Conservation (phyloP, 2,113 vertebrate species). For the Amia ocellicauda region DNA sequence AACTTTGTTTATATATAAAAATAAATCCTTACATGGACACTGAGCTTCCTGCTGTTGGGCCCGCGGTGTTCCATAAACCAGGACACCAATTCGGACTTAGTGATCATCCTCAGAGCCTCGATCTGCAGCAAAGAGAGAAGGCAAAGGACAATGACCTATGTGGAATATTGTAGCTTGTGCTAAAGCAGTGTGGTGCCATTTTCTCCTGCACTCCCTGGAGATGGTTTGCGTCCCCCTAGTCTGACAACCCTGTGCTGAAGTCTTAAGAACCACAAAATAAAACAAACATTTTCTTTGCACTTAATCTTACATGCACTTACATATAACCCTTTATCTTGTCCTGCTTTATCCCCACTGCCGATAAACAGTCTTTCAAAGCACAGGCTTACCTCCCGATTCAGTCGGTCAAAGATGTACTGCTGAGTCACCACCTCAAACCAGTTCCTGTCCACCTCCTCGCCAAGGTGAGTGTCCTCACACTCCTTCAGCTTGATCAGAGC, state of each 20-base stretch:
- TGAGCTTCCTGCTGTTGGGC: slow-evolving; percentile 74
- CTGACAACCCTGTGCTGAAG: no score
- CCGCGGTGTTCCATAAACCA: slow-evolving; percentile 82
- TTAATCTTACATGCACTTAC: no score
- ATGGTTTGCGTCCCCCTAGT: no score
- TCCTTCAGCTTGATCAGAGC: slow-evolving; percentile 93
- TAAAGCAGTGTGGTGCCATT: no score
- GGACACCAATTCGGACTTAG: slow-evolving; percentile 73
- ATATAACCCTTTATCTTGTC: no score
- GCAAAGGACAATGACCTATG: not conserved
- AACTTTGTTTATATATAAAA: not conserved
- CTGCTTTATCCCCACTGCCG: no score
- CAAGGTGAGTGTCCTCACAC: slow-evolving; percentile 90
- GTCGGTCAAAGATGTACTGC: slow-evolving; percentile 88
- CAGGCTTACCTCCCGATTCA: slow-evolving; percentile 80
- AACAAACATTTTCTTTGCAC: no score
- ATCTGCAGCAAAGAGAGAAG: slow-evolving; percentile 62
- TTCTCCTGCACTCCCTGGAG: no score
- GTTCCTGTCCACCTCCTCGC: slow-evolving; percentile 94
- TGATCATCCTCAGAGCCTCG: slow-evolving; percentile 80
- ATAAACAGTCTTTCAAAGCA: no score
- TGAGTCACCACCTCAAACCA: slow-evolving; percentile 92
- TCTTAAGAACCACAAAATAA: no score
- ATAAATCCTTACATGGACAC: slow-evolving; percentile 79
- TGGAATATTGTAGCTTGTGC: not conserved